Conservation (phyloP, 2,113 vertebrate genomes). For the Alosa alosa region DNA sequence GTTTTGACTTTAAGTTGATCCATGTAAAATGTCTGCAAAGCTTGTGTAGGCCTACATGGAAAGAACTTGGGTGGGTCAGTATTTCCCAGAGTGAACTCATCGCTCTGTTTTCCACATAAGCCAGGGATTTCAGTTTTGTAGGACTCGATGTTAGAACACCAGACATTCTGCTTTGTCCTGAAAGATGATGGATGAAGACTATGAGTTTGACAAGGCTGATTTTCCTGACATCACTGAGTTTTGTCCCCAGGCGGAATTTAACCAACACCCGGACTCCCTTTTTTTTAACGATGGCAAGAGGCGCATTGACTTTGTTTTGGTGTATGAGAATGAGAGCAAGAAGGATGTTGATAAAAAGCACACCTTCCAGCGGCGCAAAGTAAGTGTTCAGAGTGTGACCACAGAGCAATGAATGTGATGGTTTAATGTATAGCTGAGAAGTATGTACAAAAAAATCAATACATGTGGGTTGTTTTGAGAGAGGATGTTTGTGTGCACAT, state of each 20-base stretch:
- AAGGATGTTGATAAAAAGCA: constrained; percentile 78
- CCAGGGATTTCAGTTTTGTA: neutral
- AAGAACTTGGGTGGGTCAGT: constrained; percentile 9
- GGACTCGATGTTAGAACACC: neutral
- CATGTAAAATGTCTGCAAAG: neutral
- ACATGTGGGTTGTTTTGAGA: constrained; percentile 44
- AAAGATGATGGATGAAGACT: constrained; percentile 60
- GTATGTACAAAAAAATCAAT: constrained; percentile 14
- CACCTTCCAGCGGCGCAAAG: constrained; percentile 71
- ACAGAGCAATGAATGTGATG: neutral
- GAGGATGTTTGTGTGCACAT: constrained; percentile 50
- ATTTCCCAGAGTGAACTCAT: constrained; percentile 9
- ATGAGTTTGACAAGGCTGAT: constrained; percentile 31
- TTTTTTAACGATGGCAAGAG: constrained; percentile 86
- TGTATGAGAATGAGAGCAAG: constrained; percentile 87
- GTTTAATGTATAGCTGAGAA: neutral
- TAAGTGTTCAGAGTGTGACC: constrained; percentile 47
- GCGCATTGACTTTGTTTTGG: constrained; percentile 88
- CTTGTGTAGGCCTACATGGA: neutral
- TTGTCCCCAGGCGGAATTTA: constrained; percentile 79
- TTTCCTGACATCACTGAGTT: constrained; percentile 29
- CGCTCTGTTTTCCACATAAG: neutral
- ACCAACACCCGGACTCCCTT: constrained; percentile 79
- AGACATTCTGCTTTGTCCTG: neutral
- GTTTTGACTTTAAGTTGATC: neutral